A percentile compares a stretch with the other conserved stretches of the same genome.
Evolutionary conservation across 2,888 invertebrate genomes (phyloP).

Genomic region (Boloria euphrosyne): DNA sequence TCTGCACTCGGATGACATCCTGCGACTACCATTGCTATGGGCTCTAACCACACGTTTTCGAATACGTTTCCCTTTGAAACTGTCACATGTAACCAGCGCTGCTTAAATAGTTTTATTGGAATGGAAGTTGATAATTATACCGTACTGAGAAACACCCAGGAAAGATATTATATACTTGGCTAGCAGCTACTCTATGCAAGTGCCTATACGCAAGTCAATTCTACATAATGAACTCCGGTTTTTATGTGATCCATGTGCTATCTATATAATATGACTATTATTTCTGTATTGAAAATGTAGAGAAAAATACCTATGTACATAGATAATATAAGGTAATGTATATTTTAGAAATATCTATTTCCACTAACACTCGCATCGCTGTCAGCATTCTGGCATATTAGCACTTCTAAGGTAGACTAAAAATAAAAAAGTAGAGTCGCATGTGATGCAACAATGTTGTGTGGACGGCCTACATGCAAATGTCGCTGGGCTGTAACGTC

Average conservation of each 20-base stretch:
- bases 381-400: constrained; percentile 28
- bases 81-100: constrained; percentile 25
- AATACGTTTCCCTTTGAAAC: constrained; percentile 38
- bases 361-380: constrained; percentile 14
- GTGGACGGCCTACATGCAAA: constrained; percentile 30
- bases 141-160: constrained; percentile 24
- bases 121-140: constrained; percentile 31
- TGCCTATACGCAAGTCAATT: constrained; percentile 3
- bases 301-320: too few species aligned
- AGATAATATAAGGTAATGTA: too few species aligned
- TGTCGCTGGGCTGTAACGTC: constrained; percentile 30
- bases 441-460: constrained; percentile 31
- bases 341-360: constrained; percentile 7
- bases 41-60: constrained; percentile 40
- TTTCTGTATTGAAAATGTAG: too few species aligned
- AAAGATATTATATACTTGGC: constrained; percentile 13
- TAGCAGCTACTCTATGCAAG: not conserved
- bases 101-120: constrained; percentile 35
- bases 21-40: constrained; percentile 34
- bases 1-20: constrained; percentile 46
- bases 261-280: too few species aligned
- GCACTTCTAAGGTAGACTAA: constrained; percentile 26
- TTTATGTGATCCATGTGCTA: not conserved
- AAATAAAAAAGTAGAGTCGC: constrained; percentile 23
- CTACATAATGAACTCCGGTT: not conserved